Evolutionary conservation across 2,797 vertebrate genomes (phyloP), one percentile per base, ranked within the genome.

Genomic region (Micromesistius poutassou): DNA sequence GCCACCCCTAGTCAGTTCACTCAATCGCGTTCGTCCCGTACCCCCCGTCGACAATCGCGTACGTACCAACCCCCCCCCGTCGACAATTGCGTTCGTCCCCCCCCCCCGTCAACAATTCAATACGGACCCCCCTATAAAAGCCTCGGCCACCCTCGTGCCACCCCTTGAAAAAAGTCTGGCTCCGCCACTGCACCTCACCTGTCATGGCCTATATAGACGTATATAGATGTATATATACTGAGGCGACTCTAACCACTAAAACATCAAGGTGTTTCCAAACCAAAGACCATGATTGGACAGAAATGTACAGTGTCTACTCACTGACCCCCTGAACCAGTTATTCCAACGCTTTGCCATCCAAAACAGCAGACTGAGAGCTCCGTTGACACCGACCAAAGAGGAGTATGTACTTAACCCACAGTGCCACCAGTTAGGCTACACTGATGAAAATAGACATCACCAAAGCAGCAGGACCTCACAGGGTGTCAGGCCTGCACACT

Each of bases 381-480:
- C 8, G 3, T 38, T 42, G 35, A 25, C 35, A 74, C 38, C n/a
- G 36, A 40, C 36, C 30, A 35, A 74, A n/a, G 72, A 42, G 72
- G 36, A 74, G 72, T 36, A 42, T 28, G 72, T 73, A 25, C 72
- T 36, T 19, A 30, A n/a, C 72, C 33, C n/a, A n/a, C 72, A 38
- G 72, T 16, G 19, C 33, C 33, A 73, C 72, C 19, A 73, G 33
- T 35, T 73, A 22, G 31, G 72, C 38, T 73, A 4, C 72, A 36
- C 72, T 73, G 72, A 73, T 35, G 33, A 38, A 36, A 73, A 36
- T 36, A 73, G 72, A 38, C 72, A 38, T 73, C 35, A 22, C 72
- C 72, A 73, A 73, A 73, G 72, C 72, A 40, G 72, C 72, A 73
- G 72, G 72, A 38, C 72, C 35, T 40, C 22, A 40, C 33, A 73